Evolutionary conservation across 2,888 invertebrate species (phyloP).

Genomic region (Chrysolina haemoptera): DNA sequence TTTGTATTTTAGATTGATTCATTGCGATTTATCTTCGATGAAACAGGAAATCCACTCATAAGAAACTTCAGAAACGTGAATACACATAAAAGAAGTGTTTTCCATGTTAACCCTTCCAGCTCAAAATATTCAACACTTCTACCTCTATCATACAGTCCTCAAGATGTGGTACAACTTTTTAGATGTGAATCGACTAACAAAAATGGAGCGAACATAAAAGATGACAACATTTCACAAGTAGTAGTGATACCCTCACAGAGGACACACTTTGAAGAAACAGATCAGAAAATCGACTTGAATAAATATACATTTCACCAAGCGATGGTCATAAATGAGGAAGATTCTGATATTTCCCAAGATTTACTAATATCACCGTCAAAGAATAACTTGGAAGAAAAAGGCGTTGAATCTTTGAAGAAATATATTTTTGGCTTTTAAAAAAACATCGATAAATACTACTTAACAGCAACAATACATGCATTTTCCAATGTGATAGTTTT

Average conservation of each 20-base stretch:
- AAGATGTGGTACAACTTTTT: not conserved
- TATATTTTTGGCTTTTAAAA: not conserved
- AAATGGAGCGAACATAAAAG: not conserved
- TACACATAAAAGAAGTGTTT: constrained; percentile 69
- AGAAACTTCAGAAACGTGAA: constrained; percentile 73
- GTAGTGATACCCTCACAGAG: not conserved
- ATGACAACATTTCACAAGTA: not conserved
- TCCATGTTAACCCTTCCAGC: constrained; percentile 73
- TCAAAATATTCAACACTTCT: constrained; percentile 71
- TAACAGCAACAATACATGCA: constrained; percentile 80
- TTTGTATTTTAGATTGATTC: constrained; percentile 70
- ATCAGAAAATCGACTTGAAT: not conserved
- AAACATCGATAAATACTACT: constrained; percentile 39
- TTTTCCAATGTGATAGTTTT: constrained; percentile 82
- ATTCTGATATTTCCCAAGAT: not conserved
- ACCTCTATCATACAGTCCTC: constrained; percentile 47
- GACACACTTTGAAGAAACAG: not conserved
- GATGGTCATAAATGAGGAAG: not conserved
- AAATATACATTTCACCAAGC: not conserved
- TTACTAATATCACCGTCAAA: not conserved
- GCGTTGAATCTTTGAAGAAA: not conserved
- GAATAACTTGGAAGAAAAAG: not conserved
- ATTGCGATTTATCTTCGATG: constrained; percentile 73
- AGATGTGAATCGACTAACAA: not conserved
- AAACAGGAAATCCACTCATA: constrained; percentile 68